These are phyloP conservation scores for Orius insidiosus DNA, from an alignment of 1,140 invertebrate genomes.

Conservation along the genomic window DNA sequence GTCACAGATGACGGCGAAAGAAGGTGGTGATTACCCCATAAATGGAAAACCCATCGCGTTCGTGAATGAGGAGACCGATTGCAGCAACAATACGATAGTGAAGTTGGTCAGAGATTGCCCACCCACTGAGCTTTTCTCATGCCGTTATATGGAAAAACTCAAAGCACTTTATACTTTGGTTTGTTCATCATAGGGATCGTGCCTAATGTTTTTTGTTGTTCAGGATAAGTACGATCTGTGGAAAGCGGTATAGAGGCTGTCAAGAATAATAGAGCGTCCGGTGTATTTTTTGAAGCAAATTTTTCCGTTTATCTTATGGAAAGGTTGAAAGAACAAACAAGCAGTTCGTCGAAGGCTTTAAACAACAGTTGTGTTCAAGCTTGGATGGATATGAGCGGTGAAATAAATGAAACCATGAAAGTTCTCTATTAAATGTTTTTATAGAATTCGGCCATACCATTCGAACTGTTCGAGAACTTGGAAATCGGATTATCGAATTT, in stretches of 20 bases:
- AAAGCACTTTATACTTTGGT: conserved; percentile 3
- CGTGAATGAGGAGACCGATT: conserved; percentile 7
- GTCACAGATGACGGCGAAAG: conserved; percentile 32
- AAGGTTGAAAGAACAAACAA: conserved; percentile 45
- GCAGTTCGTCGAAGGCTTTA: conserved; percentile 55
- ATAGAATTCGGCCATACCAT: conserved; percentile 5
- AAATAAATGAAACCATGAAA: not conserved
- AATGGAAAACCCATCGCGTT: conserved; percentile 7
- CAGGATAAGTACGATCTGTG: conserved; percentile 15
- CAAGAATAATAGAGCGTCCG: conserved; percentile 58
- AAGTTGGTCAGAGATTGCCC: not conserved
- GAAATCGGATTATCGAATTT: not conserved
- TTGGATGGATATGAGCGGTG: conserved; percentile 80
- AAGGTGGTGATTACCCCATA: conserved; percentile 6
- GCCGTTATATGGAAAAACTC: conserved; percentile 9
- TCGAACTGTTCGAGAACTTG: conserved; percentile 5
- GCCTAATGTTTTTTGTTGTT: no score
- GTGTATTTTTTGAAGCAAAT: conserved; percentile 67
- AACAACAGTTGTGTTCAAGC: conserved; percentile 63
- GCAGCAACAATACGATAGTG: not conserved
- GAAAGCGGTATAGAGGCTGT: conserved; percentile 50
- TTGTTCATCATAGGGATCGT: no score
- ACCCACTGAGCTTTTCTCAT: conserved; percentile 2
- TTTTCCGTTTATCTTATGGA: conserved; percentile 65
- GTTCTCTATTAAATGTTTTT: not conserved